These are phyloP conservation scores for Oryzias celebensis DNA, from an alignment of 2,113 vertebrate species.

Conservation along the genomic window DNA sequence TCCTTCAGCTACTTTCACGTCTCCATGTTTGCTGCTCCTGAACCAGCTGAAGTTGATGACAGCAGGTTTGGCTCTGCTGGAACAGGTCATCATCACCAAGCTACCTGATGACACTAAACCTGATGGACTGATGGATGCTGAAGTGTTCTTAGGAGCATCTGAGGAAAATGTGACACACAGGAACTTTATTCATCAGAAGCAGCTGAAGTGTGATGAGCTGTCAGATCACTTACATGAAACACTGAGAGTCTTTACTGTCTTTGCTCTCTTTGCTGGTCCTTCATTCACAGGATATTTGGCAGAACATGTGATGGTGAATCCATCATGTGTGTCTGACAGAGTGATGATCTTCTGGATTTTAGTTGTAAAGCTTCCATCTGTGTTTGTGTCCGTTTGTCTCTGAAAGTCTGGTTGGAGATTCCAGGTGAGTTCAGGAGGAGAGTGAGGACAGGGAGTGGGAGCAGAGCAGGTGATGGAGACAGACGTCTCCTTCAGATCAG, in stretches of 20 bases:
- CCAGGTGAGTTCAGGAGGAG: conserved; percentile 18
- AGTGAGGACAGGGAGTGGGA: conserved; percentile 18
- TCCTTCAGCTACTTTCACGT: conserved; percentile 4
- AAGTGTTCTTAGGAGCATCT: conserved; percentile 2
- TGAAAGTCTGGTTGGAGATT: conserved; percentile 9
- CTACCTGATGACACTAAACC: conserved; percentile 8
- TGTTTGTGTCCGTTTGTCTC: conserved; percentile 4
- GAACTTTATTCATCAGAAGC: background rate
- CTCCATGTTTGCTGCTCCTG: background rate
- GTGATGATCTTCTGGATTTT: conserved; percentile 14
- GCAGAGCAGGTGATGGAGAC: conserved; percentile 19
- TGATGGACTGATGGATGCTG: conserved; percentile 3
- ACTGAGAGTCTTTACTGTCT: background rate
- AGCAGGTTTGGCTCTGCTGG: conserved; percentile 22
- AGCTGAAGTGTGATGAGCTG: conserved; percentile 9
- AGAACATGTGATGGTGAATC: conserved; percentile 9
- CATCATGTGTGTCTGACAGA: conserved; percentile 18
- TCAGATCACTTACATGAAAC: conserved; percentile 8
- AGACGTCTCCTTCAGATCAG: conserved; percentile 1
- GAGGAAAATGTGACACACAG: conserved; percentile 2
- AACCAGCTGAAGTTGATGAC: conserved; percentile 9
- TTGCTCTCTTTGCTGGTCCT: background rate
- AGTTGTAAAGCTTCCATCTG: conserved; percentile 12
- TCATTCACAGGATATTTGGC: conserved; percentile 9
- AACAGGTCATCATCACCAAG: conserved; percentile 19